A percentile compares a stretch with the other conserved stretches of the same genome.
Conservation (phyloP, 2,888 invertebrate genomes). For the Melinaea menophilus region DNA sequence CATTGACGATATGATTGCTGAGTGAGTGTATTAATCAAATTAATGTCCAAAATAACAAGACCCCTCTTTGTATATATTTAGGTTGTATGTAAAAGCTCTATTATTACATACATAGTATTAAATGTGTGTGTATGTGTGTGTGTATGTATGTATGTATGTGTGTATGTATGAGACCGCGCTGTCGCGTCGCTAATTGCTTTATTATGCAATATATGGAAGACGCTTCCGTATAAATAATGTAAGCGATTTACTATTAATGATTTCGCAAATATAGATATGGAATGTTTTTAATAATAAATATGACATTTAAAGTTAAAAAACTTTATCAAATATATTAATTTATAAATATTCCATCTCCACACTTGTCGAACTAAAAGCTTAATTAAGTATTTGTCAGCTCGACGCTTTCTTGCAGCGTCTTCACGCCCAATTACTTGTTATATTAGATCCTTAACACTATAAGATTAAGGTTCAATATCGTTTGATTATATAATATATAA, state of each 20-base stretch:
- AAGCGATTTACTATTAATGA: no score
- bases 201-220: neutral
- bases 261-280: no score
- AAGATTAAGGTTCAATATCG: constrained; percentile 18
- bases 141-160: neutral
- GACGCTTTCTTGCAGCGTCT: constrained; percentile 26
- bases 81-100: neutral
- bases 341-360: constrained; percentile 38
- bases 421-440: constrained; percentile 31
- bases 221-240: no score
- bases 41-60: constrained; percentile 1
- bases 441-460: constrained; percentile 30
- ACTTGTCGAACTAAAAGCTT: constrained; percentile 47
- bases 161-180: neutral
- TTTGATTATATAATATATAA: neutral
- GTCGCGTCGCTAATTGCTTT: neutral
- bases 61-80: neutral
- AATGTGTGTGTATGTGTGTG: neutral
- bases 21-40: neutral
- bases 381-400: constrained; percentile 58
- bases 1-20: constrained; percentile 18
- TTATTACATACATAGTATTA: neutral
- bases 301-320: no score
- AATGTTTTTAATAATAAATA: no score
- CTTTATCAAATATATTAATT: no score